A percentile compares a stretch with the other conserved stretches of the same genome.
Conservation (phyloP, 1,140 invertebrate genomes). For the Drosophila tani region DNA sequence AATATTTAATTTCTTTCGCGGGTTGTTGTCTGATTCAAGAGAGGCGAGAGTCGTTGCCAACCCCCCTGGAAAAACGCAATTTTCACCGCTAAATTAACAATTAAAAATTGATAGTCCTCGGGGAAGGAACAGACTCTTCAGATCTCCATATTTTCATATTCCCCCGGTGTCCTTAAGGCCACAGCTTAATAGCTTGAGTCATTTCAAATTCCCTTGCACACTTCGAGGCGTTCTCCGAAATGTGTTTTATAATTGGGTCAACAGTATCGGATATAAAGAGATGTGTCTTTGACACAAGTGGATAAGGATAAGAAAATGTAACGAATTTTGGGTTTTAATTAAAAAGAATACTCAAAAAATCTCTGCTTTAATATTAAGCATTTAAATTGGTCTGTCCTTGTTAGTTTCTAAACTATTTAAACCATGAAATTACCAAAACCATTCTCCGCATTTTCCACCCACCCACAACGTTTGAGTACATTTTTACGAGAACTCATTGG, state of each 20-base stretch:
- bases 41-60: conserved; percentile 11
- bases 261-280: not conserved
- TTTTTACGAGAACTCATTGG: conserved; percentile 50
- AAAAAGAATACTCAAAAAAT: not conserved
- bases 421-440: conserved; percentile 31
- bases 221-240: conserved; percentile 27
- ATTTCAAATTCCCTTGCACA: conserved; percentile 64
- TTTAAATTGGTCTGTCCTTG: no score
- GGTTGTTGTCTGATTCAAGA: conserved; percentile 71
- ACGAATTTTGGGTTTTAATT: no score
- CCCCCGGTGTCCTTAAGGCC: conserved; percentile 24
- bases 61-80: conserved; percentile 57
- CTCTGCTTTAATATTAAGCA: not conserved
- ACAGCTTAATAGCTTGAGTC: conserved; percentile 62
- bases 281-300: not conserved
- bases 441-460: conserved; percentile 13
- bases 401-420: not conserved
- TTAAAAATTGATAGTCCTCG: conserved; percentile 80
- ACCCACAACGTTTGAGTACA: conserved; percentile 25
- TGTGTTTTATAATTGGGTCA: conserved; percentile 24
- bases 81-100: conserved; percentile 82
- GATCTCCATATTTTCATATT: conserved; percentile 43
- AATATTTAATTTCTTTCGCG: conserved; percentile 81
- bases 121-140: conserved; percentile 34
- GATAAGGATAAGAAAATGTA: no score